Base-by-base conservation (phyloP, 2,113 vertebrate genomes). In the Indicator maculatus region DNA sequence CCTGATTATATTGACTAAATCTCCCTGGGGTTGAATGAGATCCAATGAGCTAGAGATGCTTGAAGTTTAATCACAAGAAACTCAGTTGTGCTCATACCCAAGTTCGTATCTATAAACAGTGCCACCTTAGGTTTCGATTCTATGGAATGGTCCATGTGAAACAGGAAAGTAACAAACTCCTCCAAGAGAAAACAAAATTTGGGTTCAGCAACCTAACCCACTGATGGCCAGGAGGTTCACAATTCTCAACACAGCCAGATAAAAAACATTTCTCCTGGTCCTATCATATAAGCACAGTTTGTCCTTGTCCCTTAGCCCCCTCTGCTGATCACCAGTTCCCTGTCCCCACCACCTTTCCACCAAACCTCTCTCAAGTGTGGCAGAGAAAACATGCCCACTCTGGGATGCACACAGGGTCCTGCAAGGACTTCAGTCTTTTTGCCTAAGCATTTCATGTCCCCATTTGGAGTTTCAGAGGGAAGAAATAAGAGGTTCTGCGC, bases 241-340 rank as follows among this genome's bases (percentile, higher is more conserved):
- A 91, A 56, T 7, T 10, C 27, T 63, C 12, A 39, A 26, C 4
- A 15, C 0, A 31, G 17, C 63, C 36, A 55, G 55, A 16, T 67
- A 36, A 77, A 45, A 56, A 16, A 23, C 24, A 3, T 63, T 95
- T 6, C 21, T 70, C 71, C 20, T 45, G 41, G 16, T 94, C 30
- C 16, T 1, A 11, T n/a, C 0, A 1, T 7, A 50, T 59, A 15
- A 52, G 31, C 20, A n/a, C n/a, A 44, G 6, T 6, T 21, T 24
- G 31, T 26, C 70, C 1, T 1, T 15, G 53, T 67, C 26, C 58
- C 24, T 85, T 4, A 30, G 23, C 7, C 5, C 24, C 18, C 24
- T 59, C 47, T 69, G 80, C 31, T 82, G 16, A 39, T 83, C 2
- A 0, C 0, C 0, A 6, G 5, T 23, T 61, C 56, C 47, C 18